phyloP scores from a whole-genome alignment of 2,113 vertebrate genomes.

The Ammodramus savannarum region DNA sequence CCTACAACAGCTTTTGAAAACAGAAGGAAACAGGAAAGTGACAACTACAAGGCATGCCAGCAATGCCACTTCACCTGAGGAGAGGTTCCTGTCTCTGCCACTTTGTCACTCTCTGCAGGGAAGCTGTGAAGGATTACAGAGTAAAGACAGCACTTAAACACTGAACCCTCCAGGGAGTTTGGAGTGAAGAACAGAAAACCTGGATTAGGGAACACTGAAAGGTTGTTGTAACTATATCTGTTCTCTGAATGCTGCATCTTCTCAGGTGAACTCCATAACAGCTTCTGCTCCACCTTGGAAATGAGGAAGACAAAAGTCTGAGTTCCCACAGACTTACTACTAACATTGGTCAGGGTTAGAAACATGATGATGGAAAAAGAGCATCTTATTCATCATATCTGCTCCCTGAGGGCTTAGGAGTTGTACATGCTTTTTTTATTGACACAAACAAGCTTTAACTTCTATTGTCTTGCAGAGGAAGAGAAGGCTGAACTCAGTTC shows the following conservation, averaged over 20 bases:
- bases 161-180: neutral
- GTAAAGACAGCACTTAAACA: neutral
- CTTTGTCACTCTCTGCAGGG: neutral
- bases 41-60: neutral
- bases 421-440: constrained; percentile 38
- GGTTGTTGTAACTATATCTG: neutral
- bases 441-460: constrained; percentile 43
- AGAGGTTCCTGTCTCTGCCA: neutral
- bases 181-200: neutral
- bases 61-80: neutral
- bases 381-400: constrained; percentile 15
- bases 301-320: neutral
- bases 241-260: neutral
- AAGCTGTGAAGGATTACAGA: neutral
- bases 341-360: neutral
- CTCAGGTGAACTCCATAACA: neutral
- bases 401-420: neutral
- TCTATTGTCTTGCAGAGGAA: constrained; percentile 51
- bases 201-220: neutral
- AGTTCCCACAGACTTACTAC: constrained; percentile 13
- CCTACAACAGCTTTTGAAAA: neutral
- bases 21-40: neutral
- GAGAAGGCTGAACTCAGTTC: constrained; percentile 31
- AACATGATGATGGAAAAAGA: constrained; percentile 38
- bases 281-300: neutral